Evolutionary conservation across 2,113 vertebrate species (phyloP), one percentile per base, ranked within the genome.

Genomic region (Pristiophorus japonicus): DNA sequence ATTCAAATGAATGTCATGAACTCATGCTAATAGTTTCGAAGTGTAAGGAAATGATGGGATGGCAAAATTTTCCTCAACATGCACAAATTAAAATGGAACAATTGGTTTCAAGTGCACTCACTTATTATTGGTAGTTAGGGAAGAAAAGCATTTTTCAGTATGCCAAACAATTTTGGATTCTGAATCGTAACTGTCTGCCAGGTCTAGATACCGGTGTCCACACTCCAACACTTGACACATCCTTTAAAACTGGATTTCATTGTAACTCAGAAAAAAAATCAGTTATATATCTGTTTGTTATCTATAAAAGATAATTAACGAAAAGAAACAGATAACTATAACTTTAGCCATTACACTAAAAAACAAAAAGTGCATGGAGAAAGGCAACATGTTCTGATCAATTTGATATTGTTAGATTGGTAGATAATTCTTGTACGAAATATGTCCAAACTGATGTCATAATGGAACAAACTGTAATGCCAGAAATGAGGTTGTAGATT

Each of bases 341-440:
- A 38, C 78, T 81, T 45, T 81, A 38, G 34, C 59, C 62, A 62
- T 65, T 38, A 62, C 34, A 63, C 59, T 92, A 65, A 63, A 38
- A 90, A 59, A 59, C 4, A 6, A 45, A 81, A 81, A 30, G 16
- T 62, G 55, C 51, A 62, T 91, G 87, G 87, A n/a, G 62, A 87
- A 92, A 65, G 87, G 65, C 88, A 92, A n/a, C 4, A 92, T 38
- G 88, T 92, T 92, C 88, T 42, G 88, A 92, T 92, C 4, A 20
- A 63, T 20, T 65, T 63, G 34, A 63, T 42, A 92, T 16, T 5
- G n/a, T 63, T 91, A 91, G 88, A 92, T 92, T n/a, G 7, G 59
- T 38, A 63, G 88, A 92, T 65, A 65, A 63, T 92, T 65, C 38
- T 81, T 14, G 88, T 65, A 63, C 34, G n/a, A n/a, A 38, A 38